These are phyloP conservation scores for Nesidiocoris tenuis DNA, from an alignment of 2,888 invertebrate species.

Conservation along the genomic window DNA sequence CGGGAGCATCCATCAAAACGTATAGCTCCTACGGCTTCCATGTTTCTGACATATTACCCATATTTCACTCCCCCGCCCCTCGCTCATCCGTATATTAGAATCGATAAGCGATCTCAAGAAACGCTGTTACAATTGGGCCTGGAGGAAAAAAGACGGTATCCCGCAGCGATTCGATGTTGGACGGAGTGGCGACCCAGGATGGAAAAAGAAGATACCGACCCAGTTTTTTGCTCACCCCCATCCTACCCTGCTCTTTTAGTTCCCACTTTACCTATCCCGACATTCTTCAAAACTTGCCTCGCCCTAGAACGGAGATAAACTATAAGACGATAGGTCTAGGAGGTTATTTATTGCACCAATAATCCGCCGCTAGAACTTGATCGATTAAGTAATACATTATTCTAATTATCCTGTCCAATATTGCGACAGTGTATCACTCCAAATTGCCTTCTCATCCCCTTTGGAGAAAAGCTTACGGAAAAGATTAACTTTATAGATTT, in stretches of 20 bases:
- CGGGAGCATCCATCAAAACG: not conserved
- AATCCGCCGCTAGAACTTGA: not conserved
- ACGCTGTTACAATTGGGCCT: not conserved
- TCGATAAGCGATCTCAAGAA: conserved; percentile 23
- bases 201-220: not conserved
- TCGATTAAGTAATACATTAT: not conserved
- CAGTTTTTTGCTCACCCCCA: too few species aligned
- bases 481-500: too few species aligned
- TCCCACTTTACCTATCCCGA: not conserved
- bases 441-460: not conserved
- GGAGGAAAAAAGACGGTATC: not conserved
- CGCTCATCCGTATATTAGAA: conserved; percentile 24
- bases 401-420: not conserved
- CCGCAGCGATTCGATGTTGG: not conserved
- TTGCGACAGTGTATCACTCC: not conserved
- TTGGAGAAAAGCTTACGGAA: too few species aligned
- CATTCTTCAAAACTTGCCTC: not conserved
- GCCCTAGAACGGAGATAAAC: not conserved
- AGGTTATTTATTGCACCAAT: not conserved
- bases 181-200: not conserved
- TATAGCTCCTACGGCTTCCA: not conserved
- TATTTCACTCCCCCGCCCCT: conserved; percentile 24
- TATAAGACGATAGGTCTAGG: too few species aligned
- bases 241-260: too few species aligned
- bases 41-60: conserved; percentile 7